Percentiles rank a stretch among this genome's conserved stretches.
Conservation (phyloP, 2,797 vertebrate genomes). For the Dendrocincla tyrannina region DNA sequence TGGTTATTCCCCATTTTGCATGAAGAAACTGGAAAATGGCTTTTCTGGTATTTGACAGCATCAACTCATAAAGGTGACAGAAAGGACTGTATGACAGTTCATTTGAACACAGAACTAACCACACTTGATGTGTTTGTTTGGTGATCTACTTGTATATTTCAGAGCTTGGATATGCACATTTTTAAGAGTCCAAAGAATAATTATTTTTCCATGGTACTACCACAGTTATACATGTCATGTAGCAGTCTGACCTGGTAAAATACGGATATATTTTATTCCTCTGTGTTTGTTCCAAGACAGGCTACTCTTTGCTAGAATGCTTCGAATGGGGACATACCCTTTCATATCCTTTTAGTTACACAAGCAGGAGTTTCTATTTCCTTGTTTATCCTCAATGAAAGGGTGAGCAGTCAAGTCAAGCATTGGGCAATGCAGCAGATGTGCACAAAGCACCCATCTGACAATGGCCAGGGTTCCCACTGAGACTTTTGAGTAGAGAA, state of each 20-base stretch:
- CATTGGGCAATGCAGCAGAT: constrained; percentile 69
- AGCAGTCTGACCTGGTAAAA: background rate
- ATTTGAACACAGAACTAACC: background rate
- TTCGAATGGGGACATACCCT: background rate
- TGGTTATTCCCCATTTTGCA: background rate
- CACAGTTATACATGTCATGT: background rate
- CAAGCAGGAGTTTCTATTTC: constrained; percentile 61
- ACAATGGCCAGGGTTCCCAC: constrained; percentile 68
- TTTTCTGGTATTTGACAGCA: background rate
- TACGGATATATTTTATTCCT: background rate
- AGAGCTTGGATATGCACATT: background rate
- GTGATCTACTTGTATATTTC: background rate
- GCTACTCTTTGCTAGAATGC: background rate
- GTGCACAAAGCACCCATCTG: constrained; percentile 70
- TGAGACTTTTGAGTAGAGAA: constrained; percentile 65
- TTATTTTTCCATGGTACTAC: background rate
- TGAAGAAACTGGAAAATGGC: background rate
- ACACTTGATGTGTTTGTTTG: background rate
- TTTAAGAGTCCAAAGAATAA: background rate
- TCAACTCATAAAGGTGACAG: background rate
- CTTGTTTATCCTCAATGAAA: constrained; percentile 64
- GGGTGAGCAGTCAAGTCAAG: constrained; percentile 71
- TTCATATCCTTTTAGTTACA: constrained; percentile 69
- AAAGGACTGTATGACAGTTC: background rate
- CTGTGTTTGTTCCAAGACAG: background rate